Conservation (phyloP, 2,888 invertebrate species). For the Hoplodrina ambigua region DNA sequence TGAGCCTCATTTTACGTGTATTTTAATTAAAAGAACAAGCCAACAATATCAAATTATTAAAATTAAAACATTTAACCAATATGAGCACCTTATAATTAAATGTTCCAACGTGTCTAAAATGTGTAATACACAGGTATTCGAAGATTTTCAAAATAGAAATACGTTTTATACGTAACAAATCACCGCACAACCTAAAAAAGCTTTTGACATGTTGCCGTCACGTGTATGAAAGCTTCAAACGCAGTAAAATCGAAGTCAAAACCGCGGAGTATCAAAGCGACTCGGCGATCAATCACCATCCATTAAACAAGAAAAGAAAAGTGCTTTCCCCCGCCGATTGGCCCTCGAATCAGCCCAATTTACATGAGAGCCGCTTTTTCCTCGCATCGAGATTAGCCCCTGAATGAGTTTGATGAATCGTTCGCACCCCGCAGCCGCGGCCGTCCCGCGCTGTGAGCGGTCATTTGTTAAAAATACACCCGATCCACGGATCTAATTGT, state of each 20-base stretch:
- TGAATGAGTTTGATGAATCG: slow-evolving; percentile 91
- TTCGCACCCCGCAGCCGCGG: slow-evolving; percentile 82
- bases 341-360: slow-evolving; percentile 90
- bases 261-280: slow-evolving; percentile 87
- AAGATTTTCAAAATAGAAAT: slow-evolving; percentile 29
- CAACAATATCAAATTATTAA: slow-evolving; percentile 48
- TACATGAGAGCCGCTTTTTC: slow-evolving; percentile 91
- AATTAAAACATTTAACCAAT: slow-evolving; percentile 42
- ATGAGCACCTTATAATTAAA: slow-evolving; percentile 32
- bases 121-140: slow-evolving; percentile 13
- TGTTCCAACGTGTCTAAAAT: slow-evolving; percentile 9
- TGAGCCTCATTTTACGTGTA: slow-evolving; percentile 48
- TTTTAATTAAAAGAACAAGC: slow-evolving; percentile 50
- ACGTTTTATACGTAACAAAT: slow-evolving; percentile 28
- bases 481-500: slow-evolving; percentile 90
- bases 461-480: slow-evolving; percentile 91
- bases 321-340: slow-evolving; percentile 89
- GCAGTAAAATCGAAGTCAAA: slow-evolving; percentile 86
- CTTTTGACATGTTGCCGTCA: slow-evolving; percentile 64
- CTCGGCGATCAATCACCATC: slow-evolving; percentile 90
- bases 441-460: slow-evolving; percentile 77
- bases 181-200: slow-evolving; percentile 51
- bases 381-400: slow-evolving; percentile 90
- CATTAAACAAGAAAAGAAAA: slow-evolving; percentile 90
- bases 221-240: slow-evolving; percentile 77